phyloP scores from a whole-genome alignment of 1,140 invertebrate genomes.

The Venustaconcha ellipsiformis region DNA sequence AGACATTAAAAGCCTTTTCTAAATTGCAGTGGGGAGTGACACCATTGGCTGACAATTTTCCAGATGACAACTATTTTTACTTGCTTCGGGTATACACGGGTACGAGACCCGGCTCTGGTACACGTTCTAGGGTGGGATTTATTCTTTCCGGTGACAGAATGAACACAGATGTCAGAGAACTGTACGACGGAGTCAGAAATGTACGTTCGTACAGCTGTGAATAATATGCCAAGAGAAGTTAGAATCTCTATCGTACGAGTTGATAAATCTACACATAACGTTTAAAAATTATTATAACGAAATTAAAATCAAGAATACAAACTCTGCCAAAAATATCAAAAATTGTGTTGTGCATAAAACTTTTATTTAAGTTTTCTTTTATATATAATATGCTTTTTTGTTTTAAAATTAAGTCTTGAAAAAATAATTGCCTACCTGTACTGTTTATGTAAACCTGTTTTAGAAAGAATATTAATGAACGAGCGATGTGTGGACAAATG shows the following conservation, averaged over 20 bases:
- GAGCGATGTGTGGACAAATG: too few relatives aligned
- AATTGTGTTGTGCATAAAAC: too few relatives aligned
- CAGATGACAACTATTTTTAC: constrained; percentile 52
- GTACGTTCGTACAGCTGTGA: background rate
- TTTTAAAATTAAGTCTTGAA: too few relatives aligned
- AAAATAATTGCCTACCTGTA: too few relatives aligned
- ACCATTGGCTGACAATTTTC: constrained; percentile 54
- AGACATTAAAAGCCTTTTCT: background rate
- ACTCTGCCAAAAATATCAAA: too few relatives aligned
- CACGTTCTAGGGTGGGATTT: constrained; percentile 51
- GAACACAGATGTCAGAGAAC: constrained; percentile 47
- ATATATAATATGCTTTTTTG: too few relatives aligned
- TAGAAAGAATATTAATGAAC: too few relatives aligned
- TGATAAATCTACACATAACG: too few relatives aligned
- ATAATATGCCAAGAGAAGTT: constrained; percentile 24
- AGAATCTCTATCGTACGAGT: background rate
- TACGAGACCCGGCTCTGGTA: constrained; percentile 46
- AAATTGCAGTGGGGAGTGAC: constrained; percentile 50
- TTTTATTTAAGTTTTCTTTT: too few relatives aligned
- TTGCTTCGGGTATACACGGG: constrained; percentile 59
- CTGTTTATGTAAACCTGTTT: too few relatives aligned
- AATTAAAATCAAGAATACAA: too few relatives aligned
- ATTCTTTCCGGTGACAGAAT: constrained; percentile 49
- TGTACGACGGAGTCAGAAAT: constrained; percentile 45
- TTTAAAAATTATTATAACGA: too few relatives aligned